These are phyloP conservation scores for Pseudochaenichthys georgianus DNA, from an alignment of 2,797 vertebrate genomes.

Conservation along the genomic window DNA sequence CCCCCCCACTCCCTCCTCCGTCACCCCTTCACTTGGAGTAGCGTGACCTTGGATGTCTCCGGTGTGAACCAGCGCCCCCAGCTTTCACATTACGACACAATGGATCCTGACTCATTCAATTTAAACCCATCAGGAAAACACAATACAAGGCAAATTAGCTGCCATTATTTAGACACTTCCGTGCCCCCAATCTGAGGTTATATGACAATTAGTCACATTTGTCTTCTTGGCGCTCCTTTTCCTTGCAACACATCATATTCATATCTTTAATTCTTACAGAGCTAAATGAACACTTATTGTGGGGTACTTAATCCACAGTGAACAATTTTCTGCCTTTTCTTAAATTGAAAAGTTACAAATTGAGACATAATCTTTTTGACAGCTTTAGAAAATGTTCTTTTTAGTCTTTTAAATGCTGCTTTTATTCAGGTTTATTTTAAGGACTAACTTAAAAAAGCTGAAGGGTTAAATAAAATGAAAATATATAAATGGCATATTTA, in stretches of 20 bases:
- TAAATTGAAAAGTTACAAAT: slow-evolving; percentile 8
- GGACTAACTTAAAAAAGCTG: background rate
- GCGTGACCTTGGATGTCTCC: slow-evolving; percentile 72
- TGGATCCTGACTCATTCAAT: slow-evolving; percentile 80
- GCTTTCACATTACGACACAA: slow-evolving; percentile 77
- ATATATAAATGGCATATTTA: background rate
- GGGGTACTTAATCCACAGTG: background rate
- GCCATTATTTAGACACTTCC: slow-evolving; percentile 75
- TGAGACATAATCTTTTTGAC: background rate
- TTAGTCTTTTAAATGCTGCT: background rate
- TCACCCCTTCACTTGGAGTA: slow-evolving; percentile 67
- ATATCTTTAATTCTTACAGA: background rate
- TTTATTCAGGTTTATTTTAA: background rate
- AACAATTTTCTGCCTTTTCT: slow-evolving; percentile 4
- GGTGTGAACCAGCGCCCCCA: slow-evolving; percentile 71
- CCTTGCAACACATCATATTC: slow-evolving; percentile 15
- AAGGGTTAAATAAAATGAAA: background rate
- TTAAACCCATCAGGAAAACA: slow-evolving; percentile 72
- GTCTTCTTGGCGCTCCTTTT: slow-evolving; percentile 33
- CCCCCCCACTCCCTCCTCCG: slow-evolving; percentile 48
- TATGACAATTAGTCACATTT: slow-evolving; percentile 70
- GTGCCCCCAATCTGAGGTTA: slow-evolving; percentile 64
- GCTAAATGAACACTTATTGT: slow-evolving; percentile 17
- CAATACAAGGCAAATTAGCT: slow-evolving; percentile 78
- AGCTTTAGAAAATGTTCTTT: background rate